Conservation (phyloP, 2,888 invertebrate genomes). For the Nomada goodeniana region DNA sequence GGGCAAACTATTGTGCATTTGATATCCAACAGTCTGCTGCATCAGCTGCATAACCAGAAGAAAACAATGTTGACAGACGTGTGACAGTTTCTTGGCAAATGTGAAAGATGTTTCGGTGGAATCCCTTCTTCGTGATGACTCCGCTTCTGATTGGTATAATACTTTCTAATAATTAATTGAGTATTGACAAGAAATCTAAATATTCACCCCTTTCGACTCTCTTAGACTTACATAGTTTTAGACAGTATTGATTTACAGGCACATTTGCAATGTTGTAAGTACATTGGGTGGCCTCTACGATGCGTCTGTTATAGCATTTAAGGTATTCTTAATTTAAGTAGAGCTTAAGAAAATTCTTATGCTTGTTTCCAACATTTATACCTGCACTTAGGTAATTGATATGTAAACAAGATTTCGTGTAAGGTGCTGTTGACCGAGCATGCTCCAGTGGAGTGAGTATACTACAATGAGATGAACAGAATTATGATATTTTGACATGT, state of each 20-base stretch:
- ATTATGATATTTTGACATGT: conserved; percentile 66
- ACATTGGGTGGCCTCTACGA: conserved; percentile 81
- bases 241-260: conserved; percentile 75
- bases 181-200: conserved; percentile 72
- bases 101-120: conserved; percentile 79
- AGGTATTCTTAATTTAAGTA: conserved; percentile 75
- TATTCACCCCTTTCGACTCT: conserved; percentile 70
- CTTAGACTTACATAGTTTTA: conserved; percentile 72
- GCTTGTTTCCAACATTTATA: conserved; percentile 80
- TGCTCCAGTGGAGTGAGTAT: conserved; percentile 81
- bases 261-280: conserved; percentile 83
- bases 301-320: conserved; percentile 74
- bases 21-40: conserved; percentile 83
- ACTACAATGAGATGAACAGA: conserved; percentile 75
- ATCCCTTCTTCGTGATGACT: conserved; percentile 80
- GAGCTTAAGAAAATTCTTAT: conserved; percentile 72
- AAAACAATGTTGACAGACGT: conserved; percentile 77
- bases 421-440: conserved; percentile 78
- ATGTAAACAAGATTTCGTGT: conserved; percentile 81
- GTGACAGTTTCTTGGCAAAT: conserved; percentile 76
- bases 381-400: conserved; percentile 82
- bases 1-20: conserved; percentile 83
- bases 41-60: conserved; percentile 80
- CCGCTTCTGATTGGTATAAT: conserved; percentile 81
- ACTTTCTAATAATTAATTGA: conserved; percentile 77